Evolutionary conservation across 2,113 vertebrate species (phyloP), one percentile per base, ranked within the genome.

Genomic region (Falcunculus frontatus): DNA sequence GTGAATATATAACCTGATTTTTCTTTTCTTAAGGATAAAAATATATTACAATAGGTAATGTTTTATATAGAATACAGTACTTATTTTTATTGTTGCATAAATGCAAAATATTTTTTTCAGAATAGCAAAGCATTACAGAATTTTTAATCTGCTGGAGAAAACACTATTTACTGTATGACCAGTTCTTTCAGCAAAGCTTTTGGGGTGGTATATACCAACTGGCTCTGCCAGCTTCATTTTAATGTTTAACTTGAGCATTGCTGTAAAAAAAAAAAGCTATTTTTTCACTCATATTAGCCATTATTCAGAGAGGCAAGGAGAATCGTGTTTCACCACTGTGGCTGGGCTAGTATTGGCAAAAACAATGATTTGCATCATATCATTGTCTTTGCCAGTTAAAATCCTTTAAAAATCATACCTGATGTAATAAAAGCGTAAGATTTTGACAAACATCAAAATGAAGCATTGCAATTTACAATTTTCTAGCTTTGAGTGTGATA

Each of bases 51-150:
- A 75, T 76, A 95, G 23, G 55, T 97, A 94, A 93, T 96, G 87
- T 98, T 97, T 98, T 98, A 68, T 96, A 97, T 76, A 94, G 83
- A 86, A 82, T 86, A 92, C 41, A 94, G 70, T 87, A 94, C 57
- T 96, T 96, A 96, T 96, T 97, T 97, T 94, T 91, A 96, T 91
- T 80, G 79, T 65, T 95, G 93, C 89, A 95, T 94, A 97, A 97
- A 89, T 95, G 87, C 95, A 96, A 94, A 95, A 30, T 96, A 84
- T 93, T 96, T 96, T 96, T 95, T 97, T 96, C 93, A 87, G 64
- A 88, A 87, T 83, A 97, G 89, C 50, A 84, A 92, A 96, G 79
- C 86, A 86, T 84, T 93, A 89, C 70, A 62, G 57, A 92, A 83
- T 96, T 97, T 97, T 90, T 93, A 96, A 97, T 94, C 83, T 26